Base-by-base conservation (phyloP, 2,113 vertebrate genomes). In the Antennarius striatus region DNA sequence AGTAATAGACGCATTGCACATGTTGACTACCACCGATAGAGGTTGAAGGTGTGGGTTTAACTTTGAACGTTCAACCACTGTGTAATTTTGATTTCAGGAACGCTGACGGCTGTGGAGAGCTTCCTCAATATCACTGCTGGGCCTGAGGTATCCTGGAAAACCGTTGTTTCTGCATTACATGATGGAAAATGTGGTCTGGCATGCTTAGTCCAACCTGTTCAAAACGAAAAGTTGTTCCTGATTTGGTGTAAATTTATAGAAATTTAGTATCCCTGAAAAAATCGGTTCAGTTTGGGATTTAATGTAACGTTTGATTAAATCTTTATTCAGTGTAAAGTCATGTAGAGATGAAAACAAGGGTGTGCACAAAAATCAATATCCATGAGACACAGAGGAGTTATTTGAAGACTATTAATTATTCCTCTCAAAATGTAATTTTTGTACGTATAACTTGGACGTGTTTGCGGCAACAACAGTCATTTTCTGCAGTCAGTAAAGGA, bases 101-200 rank as follows among this genome's bases (percentile, higher is more conserved):
- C 90, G 30, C 81, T 96, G 87, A 96, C 95, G 61, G 88, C 93
- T 70, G 91, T 95, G 10, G 95, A 96, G 90, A 95, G 96, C 87
- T 96, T 95, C 86, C 73, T 94, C 83, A 85, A 81, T 0, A 4
- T 96, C 39, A 89, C 86, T 55, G 86, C 77, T 16, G 94, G 94
- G 67, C 88, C 94, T 60, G 87, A 94, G 94, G 95, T 96, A 90
- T 63, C 91, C 89, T 3, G 9, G 42, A 16, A 49, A 53, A 15
- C 12, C 10, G 8, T 50, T 16, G 16, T 10, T 4, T 14, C 29
- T 64, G 15, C 56, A 57, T 1, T 69, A 47, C 63, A 71, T 32
- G 45, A 47, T 56, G 52, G 39, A 51, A 62, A 61, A 51, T 40
- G 36, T 60, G 16, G 8, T 32, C 42, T 14, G 9, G 16, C 15